Conservation (phyloP, 2,888 invertebrate species). For the Drosophila nigricruria region DNA sequence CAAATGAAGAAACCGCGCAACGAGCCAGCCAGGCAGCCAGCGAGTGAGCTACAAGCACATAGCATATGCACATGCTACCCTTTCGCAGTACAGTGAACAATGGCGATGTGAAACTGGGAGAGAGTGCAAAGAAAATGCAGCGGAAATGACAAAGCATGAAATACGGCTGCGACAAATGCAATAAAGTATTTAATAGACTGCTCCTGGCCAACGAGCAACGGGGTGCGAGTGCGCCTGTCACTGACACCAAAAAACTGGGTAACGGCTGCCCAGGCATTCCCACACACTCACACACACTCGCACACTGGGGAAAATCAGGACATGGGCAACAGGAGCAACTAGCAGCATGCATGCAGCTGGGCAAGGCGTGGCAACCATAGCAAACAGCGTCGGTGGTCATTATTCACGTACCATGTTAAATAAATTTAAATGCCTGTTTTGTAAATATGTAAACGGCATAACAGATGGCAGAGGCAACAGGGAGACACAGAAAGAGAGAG, state of each 20-base stretch:
- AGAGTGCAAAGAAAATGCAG: conserved; percentile 74
- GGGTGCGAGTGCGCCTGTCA: conserved; percentile 59
- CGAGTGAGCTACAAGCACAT: conserved; percentile 38
- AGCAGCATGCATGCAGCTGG: conserved; percentile 11
- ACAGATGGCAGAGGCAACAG: conserved; percentile 59
- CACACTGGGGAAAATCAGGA: conserved; percentile 18
- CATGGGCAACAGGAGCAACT: conserved; percentile 10
- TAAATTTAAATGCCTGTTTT: conserved; percentile 81
- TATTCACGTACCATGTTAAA: conserved; percentile 79
- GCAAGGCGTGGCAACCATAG: conserved; percentile 59
- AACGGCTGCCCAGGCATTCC: conserved; percentile 20
- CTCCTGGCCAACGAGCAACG: conserved; percentile 59
- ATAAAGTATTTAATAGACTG: conserved; percentile 84
- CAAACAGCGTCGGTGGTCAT: conserved; percentile 71
- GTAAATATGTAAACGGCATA: conserved; percentile 78
- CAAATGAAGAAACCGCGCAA: conserved; percentile 78
- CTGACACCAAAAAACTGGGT: conserved; percentile 62
- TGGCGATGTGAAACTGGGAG: conserved; percentile 28
- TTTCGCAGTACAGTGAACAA: conserved; percentile 36
- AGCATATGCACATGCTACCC: conserved; percentile 68
- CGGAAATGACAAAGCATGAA: conserved; percentile 80
- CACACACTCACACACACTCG: not conserved
- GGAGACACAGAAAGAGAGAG: not conserved
- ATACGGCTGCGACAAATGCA: conserved; percentile 83
- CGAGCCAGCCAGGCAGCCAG: conserved; percentile 9